Conservation (phyloP, 2,797 vertebrate species). For the Platalea minor region DNA sequence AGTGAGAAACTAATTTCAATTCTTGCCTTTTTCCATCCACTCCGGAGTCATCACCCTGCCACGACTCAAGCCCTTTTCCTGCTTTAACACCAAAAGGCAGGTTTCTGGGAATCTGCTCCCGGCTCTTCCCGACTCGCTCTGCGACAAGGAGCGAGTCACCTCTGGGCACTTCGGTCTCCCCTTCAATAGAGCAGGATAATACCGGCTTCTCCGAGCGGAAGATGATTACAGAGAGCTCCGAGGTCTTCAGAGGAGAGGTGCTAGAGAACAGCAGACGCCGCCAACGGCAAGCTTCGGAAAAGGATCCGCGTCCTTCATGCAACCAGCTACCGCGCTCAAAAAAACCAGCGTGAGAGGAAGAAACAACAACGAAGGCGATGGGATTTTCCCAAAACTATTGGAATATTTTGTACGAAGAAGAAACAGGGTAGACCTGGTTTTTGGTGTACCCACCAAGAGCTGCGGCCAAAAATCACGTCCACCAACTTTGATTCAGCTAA, state of each 20-base stretch:
- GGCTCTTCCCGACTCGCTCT: background rate
- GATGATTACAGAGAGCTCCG: background rate
- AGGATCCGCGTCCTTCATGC: background rate
- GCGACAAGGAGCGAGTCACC: background rate
- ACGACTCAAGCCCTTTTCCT: too few species aligned
- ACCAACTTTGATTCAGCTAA: background rate
- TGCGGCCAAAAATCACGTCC: background rate
- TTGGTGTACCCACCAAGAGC: background rate
- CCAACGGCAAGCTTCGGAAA: background rate
- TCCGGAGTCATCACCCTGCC: background rate
- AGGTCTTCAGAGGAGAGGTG: background rate
- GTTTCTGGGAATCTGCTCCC: background rate
- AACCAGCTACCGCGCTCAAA: background rate
- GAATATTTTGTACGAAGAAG: too few species aligned
- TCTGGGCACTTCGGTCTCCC: background rate
- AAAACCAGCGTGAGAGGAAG: background rate
- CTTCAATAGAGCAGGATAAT: background rate
- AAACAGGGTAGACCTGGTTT: accelerated
- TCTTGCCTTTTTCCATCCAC: background rate
- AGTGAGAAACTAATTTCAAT: background rate
- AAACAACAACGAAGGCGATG: too few species aligned
- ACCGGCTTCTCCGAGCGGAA: background rate
- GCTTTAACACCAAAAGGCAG: background rate
- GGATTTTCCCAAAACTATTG: background rate
- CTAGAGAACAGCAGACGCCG: background rate